These are phyloP conservation scores for Theretra japonica DNA, from an alignment of 2,888 invertebrate genomes.

Conservation along the genomic window DNA sequence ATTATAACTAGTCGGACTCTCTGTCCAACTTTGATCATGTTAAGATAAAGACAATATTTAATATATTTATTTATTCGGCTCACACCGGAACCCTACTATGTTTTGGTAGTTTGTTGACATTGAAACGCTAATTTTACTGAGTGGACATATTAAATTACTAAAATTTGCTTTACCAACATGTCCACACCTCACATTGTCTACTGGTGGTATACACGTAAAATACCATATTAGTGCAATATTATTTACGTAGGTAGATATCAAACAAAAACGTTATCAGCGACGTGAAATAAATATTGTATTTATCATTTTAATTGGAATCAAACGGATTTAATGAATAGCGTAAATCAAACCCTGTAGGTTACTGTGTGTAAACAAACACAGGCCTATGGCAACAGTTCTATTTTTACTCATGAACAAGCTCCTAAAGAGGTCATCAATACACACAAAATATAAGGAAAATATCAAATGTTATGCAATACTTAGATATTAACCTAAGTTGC, in stretches of 20 bases:
- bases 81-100: neutral
- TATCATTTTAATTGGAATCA: no score
- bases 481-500: neutral
- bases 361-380: neutral
- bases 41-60: neutral
- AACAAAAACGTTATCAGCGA: neutral
- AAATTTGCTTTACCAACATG: neutral
- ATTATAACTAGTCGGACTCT: neutral
- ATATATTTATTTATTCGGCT: neutral
- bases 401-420: neutral
- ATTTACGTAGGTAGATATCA: neutral
- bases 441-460: neutral
- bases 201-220: neutral
- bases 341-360: neutral
- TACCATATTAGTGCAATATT: neutral
- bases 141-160: neutral
- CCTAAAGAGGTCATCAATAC: neutral
- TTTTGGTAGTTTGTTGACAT: constrained; percentile 12
- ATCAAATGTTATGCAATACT: neutral
- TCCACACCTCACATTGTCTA: neutral
- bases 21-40: neutral
- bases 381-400: neutral
- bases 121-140: constrained; percentile 6
- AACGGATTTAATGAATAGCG: no score
- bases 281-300: no score